Evolutionary conservation across 2,888 invertebrate genomes (phyloP).

Genomic region (Metellina segmentata): DNA sequence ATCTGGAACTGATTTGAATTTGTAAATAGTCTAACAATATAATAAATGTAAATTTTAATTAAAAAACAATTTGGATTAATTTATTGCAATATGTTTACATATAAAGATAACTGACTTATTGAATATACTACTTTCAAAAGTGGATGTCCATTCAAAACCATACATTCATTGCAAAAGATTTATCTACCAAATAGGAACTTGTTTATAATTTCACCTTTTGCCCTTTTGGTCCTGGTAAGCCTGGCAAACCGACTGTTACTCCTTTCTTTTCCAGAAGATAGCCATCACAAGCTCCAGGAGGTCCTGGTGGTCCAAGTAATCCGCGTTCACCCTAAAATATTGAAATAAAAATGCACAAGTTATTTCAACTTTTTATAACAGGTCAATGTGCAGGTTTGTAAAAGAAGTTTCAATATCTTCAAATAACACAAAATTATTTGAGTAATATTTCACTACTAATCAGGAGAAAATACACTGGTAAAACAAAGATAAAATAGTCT

Average conservation of each 20-base stretch:
- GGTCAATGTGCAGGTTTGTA: neutral
- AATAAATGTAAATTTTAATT: no score
- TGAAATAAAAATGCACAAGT: constrained; percentile 13
- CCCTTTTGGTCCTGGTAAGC: constrained; percentile 78
- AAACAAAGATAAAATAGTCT: neutral
- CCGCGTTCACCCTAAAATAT: constrained; percentile 79
- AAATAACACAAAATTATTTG: neutral
- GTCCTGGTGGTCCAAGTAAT: constrained; percentile 83
- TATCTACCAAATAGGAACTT: neutral
- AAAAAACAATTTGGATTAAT: no score
- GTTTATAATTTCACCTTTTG: constrained; percentile 53
- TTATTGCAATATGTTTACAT: no score
- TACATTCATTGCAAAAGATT: neutral
- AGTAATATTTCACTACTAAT: neutral
- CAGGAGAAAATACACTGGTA: neutral
- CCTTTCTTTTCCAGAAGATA: constrained; percentile 63
- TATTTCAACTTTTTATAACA: neutral
- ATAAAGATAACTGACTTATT: neutral
- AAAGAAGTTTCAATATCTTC: neutral
- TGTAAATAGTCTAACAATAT: no score
- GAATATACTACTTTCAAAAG: neutral
- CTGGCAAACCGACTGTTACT: constrained; percentile 67
- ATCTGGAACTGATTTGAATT: no score
- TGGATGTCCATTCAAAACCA: neutral
- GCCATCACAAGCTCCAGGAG: constrained; percentile 81